These are phyloP conservation scores for Imbricaverruca yamaguchii DNA, from an alignment of 2,888 invertebrate genomes.

Conservation along the genomic window DNA sequence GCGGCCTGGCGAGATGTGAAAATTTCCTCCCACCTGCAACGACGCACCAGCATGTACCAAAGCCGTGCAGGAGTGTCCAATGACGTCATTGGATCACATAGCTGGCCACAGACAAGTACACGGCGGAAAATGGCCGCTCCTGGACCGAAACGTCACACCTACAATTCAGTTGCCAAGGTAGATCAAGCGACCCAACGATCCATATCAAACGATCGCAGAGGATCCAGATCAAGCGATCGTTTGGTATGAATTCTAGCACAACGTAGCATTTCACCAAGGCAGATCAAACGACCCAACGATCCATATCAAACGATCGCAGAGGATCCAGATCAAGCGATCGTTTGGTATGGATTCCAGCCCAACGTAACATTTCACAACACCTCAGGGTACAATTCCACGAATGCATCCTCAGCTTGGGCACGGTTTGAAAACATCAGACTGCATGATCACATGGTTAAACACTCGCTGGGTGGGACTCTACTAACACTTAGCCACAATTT, in stretches of 20 bases:
- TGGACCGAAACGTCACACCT: background rate
- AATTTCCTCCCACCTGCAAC: constrained; percentile 72
- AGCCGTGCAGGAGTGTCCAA: background rate
- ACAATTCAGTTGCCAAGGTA: background rate
- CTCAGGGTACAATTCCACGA: too few relatives aligned
- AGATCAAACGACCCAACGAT: background rate
- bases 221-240: too few relatives aligned
- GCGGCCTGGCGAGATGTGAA: constrained; percentile 93
- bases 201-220: background rate
- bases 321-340: too few relatives aligned
- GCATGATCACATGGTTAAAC: too few relatives aligned
- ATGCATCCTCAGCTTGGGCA: too few relatives aligned
- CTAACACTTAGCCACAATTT: too few relatives aligned
- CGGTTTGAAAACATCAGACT: too few relatives aligned
- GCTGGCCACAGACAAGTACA: background rate
- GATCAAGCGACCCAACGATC: background rate
- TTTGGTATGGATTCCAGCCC: too few relatives aligned
- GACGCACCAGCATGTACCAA: background rate
- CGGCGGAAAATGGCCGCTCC: background rate
- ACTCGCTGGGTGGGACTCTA: too few relatives aligned
- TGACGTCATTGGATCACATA: background rate
- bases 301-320: background rate
- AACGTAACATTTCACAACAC: too few relatives aligned
- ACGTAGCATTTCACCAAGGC: too few relatives aligned
- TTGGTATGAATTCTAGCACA: too few relatives aligned